Evolutionary conservation across 2,888 invertebrate genomes (phyloP), one percentile per base, ranked within the genome.

Genomic region (Macaria liturata): DNA sequence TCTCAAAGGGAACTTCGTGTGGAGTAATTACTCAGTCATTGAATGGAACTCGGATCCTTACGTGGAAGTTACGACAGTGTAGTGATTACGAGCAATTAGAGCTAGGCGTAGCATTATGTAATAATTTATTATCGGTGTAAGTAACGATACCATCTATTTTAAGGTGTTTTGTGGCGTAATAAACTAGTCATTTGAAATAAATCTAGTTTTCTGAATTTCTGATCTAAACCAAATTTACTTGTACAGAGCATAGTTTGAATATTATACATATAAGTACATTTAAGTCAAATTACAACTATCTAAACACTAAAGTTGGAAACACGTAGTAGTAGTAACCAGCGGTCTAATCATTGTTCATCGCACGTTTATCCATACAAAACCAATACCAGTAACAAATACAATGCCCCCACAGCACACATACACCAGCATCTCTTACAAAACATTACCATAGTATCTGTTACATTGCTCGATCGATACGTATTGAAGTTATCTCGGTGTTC

Each of bases 21-120:
- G 91, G 91, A 91, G 90, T 69, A 89, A 91, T 70, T 91, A 85
- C 74, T 88, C 87, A 40, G 86, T 89, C 51, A 87, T 91, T 40
- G 85, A 88, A 56, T 91, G 91, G 91, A 88, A 85, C 65, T 86
- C 86, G 54, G 91, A 91, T 63, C 90, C 89, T 3, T 91, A 75
- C 65, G 83, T 91, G 3, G 91, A 91, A 75, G 88, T 91, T 49
- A 84, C 90, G 4, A 86, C 85, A 3, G 91, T 91, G 46, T 90
- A 74, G 42, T 4, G 4, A 7, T 37, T 6, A 20, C 20, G 34
- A 37, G 4, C 7, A 37, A 37, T 37, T 37, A 31, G 30, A 37
- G 9, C 39, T 37, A 40, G 40, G 9, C 7, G 7, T 37, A 37
- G 7, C 32, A 31, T 9, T 42, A 44, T 43, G 31, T 49, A 31